A percentile compares a stretch with the other conserved stretches of the same genome.
These are phyloP conservation scores for Thoracochromis brauschi DNA, from an alignment of 2,113 vertebrate genomes.

Conservation along the genomic window DNA sequence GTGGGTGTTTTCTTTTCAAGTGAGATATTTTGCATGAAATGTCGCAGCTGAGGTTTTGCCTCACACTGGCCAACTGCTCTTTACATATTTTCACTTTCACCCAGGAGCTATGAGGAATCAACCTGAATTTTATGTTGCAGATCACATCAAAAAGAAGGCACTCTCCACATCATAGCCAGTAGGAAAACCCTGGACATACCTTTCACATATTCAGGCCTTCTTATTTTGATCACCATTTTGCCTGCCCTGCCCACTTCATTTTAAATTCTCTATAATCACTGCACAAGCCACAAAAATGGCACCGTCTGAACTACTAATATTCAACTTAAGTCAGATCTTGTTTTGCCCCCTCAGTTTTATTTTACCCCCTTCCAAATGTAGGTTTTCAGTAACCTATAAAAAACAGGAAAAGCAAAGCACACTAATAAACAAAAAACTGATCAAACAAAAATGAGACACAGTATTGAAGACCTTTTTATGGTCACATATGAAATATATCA, in stretches of 20 bases:
- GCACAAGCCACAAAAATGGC: not conserved
- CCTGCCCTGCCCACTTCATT: conserved; percentile 12
- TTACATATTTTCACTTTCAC: conserved; percentile 8
- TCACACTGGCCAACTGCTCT: conserved; percentile 7
- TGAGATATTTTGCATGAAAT: conserved; percentile 20
- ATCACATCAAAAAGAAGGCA: conserved; percentile 36
- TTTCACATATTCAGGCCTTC: not conserved
- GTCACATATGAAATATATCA: not conserved
- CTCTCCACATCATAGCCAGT: not conserved
- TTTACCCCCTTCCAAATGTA: not conserved
- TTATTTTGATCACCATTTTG: conserved; percentile 10
- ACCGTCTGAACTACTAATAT: not conserved
- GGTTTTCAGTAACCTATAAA: not conserved
- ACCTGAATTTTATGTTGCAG: not conserved
- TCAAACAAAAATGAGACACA: not conserved
- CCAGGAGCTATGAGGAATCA: not conserved
- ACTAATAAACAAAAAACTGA: not conserved
- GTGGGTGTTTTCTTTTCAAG: conserved; percentile 55
- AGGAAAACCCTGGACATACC: not conserved
- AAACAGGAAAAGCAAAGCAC: not conserved
- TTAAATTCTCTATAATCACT: not conserved
- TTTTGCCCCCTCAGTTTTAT: not conserved
- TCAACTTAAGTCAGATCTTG: not conserved
- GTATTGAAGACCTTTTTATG: not conserved
- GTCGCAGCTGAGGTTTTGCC: not conserved